These are phyloP conservation scores for Lepidothrix coronata DNA, from an alignment of 2,113 vertebrate genomes.

Conservation along the genomic window DNA sequence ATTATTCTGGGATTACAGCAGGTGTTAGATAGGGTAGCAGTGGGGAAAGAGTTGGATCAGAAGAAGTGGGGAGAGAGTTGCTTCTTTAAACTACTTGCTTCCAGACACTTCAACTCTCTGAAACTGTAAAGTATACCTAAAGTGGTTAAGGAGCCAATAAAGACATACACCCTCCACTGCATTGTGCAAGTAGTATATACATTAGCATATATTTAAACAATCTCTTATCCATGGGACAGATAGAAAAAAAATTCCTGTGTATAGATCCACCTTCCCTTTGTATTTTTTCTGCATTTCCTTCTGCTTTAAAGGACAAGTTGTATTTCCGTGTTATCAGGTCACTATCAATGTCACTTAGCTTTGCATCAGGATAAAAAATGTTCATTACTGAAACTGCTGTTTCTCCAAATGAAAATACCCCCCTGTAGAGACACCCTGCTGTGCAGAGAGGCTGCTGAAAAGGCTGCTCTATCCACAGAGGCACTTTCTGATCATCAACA, in stretches of 20 bases:
- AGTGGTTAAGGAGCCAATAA: background rate
- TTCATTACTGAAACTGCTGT: constrained; percentile 9
- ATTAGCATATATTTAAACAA: background rate
- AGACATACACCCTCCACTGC: background rate
- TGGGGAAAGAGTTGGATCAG: background rate
- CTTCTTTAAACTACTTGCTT: background rate
- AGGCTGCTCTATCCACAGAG: background rate
- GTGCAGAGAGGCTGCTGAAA: background rate
- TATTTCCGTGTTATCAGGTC: background rate
- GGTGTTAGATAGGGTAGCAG: background rate
- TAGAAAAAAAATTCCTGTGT: background rate
- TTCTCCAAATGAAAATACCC: constrained; percentile 29
- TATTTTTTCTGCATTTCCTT: background rate
- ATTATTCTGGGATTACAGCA: background rate
- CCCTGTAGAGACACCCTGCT: background rate
- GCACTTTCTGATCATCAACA: background rate
- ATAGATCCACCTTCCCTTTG: background rate
- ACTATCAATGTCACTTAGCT: background rate
- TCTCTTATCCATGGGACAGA: background rate
- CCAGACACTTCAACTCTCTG: background rate
- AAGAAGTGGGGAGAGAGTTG: background rate
- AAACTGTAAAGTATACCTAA: background rate
- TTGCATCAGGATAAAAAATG: background rate
- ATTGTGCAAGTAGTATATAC: background rate
- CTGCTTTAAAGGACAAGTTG: background rate